A percentile compares a stretch with the other conserved stretches of the same genome.
Evolutionary conservation across 2,797 vertebrate species (phyloP).

Genomic region (Aplochiton taeniatus): DNA sequence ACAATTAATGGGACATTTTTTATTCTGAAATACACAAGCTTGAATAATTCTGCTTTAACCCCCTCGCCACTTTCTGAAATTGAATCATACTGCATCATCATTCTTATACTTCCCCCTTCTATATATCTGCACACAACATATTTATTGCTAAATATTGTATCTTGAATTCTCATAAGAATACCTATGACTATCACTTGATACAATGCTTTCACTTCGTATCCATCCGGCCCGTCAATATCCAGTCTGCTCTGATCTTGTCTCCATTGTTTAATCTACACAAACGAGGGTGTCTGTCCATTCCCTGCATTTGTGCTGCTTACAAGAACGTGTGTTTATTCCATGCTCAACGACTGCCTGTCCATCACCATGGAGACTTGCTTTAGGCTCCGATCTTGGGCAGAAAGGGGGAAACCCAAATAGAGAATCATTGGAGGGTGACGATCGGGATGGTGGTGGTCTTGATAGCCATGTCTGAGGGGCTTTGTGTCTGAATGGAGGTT

Average conservation of each 20-base stretch:
- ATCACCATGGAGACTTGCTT: constrained; percentile 46
- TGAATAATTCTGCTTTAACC: too few relatives aligned
- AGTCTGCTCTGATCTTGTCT: constrained; percentile 26
- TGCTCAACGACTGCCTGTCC: constrained; percentile 32
- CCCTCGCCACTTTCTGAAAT: too few relatives aligned
- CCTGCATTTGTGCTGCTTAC: background rate
- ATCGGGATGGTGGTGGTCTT: constrained; percentile 18
- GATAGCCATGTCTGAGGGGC: constrained; percentile 18
- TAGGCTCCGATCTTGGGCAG: constrained; percentile 11
- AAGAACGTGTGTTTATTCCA: constrained; percentile 32
- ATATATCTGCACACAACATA: too few relatives aligned
- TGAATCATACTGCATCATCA: too few relatives aligned
- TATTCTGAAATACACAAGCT: too few relatives aligned
- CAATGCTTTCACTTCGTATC: constrained; percentile 10
- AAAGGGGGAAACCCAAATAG: constrained; percentile 17
- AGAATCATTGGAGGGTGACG: constrained; percentile 25
- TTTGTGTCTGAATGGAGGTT: constrained; percentile 31
- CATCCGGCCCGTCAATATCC: constrained; percentile 15
- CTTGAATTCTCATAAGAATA: constrained; percentile 11
- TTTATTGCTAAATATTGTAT: background rate
- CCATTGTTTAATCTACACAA: constrained; percentile 57
- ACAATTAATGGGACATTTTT: too few relatives aligned
- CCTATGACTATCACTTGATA: background rate
- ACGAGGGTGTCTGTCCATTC: constrained; percentile 20
- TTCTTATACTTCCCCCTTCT: too few relatives aligned